phyloP scores from a whole-genome alignment of 2,888 invertebrate species.

The Stramonita haemastoma region DNA sequence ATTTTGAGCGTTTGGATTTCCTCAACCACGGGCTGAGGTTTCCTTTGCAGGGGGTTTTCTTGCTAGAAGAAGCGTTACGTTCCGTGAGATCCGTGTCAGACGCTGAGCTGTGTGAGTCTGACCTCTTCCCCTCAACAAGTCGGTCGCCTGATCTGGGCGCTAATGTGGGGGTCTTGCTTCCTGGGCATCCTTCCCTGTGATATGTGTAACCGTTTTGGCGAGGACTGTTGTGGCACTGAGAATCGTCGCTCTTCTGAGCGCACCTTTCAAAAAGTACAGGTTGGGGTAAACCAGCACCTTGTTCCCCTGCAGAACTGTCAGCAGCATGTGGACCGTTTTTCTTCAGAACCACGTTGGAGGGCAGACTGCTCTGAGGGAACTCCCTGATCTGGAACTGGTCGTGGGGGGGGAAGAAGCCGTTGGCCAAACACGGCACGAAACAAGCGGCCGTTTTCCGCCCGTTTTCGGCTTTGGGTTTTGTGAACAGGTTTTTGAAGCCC shows the following conservation, averaged over 20 bases:
- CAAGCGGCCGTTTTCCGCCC: not conserved
- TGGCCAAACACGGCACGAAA: constrained; percentile 19
- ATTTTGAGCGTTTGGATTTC: not conserved
- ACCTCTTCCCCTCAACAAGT: not conserved
- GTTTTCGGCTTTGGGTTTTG: not conserved
- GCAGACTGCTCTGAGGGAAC: constrained; percentile 64
- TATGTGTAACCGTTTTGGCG: constrained; percentile 14
- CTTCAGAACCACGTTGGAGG: not conserved
- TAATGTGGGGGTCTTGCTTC: not conserved
- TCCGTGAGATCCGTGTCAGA: not conserved
- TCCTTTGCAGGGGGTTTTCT: not conserved
- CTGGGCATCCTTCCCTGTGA: not conserved
- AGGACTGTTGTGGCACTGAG: not conserved
- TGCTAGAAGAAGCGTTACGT: not conserved
- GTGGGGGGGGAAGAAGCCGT: not conserved
- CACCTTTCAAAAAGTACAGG: not conserved
- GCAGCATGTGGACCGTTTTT: not conserved
- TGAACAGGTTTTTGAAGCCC: constrained; percentile 23
- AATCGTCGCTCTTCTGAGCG: not conserved
- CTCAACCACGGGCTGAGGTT: not conserved
- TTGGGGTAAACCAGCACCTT: not conserved
- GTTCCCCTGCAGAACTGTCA: not conserved
- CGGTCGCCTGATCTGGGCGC: not conserved
- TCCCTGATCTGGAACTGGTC: constrained; percentile 52
- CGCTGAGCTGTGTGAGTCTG: not conserved